These are phyloP conservation scores for Noctilio leporinus DNA, from an alignment of 2,113 vertebrate species.

Conservation along the genomic window DNA sequence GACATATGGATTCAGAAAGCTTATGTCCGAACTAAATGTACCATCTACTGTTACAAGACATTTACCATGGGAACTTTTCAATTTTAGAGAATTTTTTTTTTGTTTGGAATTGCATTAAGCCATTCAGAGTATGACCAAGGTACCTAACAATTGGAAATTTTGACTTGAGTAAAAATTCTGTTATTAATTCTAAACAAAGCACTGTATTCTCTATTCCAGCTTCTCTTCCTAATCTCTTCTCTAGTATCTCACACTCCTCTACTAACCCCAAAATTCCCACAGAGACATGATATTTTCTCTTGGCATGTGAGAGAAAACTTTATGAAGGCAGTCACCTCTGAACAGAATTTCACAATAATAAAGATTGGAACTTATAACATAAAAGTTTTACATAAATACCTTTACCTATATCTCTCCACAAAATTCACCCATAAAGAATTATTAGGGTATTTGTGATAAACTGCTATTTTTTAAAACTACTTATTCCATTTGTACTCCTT, in stretches of 20 bases:
- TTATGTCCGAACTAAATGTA: neutral
- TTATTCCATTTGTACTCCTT: neutral
- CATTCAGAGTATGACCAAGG: neutral
- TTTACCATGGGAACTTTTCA: neutral
- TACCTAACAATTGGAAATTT: neutral
- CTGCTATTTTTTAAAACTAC: neutral
- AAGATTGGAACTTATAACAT: neutral
- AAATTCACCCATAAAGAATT: neutral
- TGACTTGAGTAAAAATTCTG: neutral
- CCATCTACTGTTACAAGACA: neutral
- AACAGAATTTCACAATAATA: neutral
- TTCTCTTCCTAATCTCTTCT: neutral
- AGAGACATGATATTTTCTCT: neutral
- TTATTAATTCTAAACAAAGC: neutral
- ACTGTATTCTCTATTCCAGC: fast-evolving
- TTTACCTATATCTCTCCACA: neutral
- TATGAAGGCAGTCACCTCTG: neutral
- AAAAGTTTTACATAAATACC: neutral
- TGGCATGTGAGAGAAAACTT: neutral
- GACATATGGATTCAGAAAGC: neutral
- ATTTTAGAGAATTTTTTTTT: neutral
- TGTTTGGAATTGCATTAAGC: neutral
- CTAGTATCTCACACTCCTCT: neutral
- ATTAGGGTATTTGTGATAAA: neutral
- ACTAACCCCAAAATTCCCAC: neutral